These are phyloP conservation scores for Eledona agricola DNA, from an alignment of 2,888 invertebrate species.

Conservation along the genomic window DNA sequence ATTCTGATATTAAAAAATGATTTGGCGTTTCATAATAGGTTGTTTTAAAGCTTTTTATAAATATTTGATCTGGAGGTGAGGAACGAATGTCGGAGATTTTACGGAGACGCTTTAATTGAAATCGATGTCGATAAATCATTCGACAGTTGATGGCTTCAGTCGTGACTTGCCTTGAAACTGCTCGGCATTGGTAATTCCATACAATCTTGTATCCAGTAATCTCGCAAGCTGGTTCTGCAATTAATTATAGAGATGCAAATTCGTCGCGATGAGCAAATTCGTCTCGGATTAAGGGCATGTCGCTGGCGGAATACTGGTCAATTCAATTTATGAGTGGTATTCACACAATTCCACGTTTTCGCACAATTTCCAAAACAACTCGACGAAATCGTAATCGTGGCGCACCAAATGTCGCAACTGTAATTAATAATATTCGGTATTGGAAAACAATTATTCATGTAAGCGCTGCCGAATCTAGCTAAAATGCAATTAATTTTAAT, in stretches of 20 bases:
- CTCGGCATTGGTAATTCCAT: conserved; percentile 16
- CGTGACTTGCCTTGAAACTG: conserved; percentile 21
- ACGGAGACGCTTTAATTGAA: conserved; percentile 25
- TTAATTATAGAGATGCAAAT: conserved; percentile 43
- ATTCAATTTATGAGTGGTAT: conserved; percentile 41
- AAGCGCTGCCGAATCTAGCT: conserved; percentile 20
- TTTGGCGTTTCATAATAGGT: too few species aligned
- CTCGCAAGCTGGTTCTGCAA: conserved; percentile 35
- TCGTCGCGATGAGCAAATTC: conserved; percentile 41
- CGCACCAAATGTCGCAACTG: conserved; percentile 25
- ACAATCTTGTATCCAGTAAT: conserved; percentile 34
- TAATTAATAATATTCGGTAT: conserved; percentile 30
- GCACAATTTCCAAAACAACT: conserved; percentile 10
- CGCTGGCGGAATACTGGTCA: conserved; percentile 41
- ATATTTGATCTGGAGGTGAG: conserved; percentile 2
- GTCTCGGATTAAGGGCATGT: conserved; percentile 41
- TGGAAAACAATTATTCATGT: conserved; percentile 32
- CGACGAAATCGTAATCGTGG: conserved; percentile 6
- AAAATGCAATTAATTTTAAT: conserved; percentile 29
- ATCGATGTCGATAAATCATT: conserved; percentile 29
- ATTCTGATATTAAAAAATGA: too few species aligned
- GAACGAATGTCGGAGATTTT: conserved; percentile 22
- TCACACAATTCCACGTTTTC: conserved; percentile 11
- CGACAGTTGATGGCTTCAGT: conserved; percentile 21
- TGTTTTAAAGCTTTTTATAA: too few species aligned